A percentile compares a stretch with the other conserved stretches of the same genome.
These are phyloP conservation scores for Hippocampus guttulatus DNA, from an alignment of 2,113 vertebrate species.

Conservation along the genomic window DNA sequence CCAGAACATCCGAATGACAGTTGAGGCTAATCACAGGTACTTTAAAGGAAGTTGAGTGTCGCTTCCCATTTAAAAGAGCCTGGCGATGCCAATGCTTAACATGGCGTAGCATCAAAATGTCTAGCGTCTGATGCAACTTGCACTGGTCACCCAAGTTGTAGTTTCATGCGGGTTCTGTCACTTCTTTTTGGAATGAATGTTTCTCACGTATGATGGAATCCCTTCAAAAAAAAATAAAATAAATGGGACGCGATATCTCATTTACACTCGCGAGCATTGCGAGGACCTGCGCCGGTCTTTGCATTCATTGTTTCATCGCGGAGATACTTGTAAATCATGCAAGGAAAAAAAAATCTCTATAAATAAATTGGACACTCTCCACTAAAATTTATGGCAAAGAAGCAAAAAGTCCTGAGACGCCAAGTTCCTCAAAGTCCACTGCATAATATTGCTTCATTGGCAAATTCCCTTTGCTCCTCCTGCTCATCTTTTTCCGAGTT, in stretches of 20 bases:
- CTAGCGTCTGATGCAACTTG: no score
- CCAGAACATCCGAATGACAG: no score
- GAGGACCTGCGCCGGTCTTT: background rate
- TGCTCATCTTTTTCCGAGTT: slow-evolving; percentile 2
- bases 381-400: background rate
- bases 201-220: background rate
- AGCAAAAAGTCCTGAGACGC: slow-evolving; percentile 4
- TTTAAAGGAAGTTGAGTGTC: no score
- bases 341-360: background rate
- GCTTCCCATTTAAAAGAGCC: no score
- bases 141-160: no score
- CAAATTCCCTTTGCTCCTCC: slow-evolving; percentile 1
- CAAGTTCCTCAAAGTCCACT: slow-evolving; percentile 6
- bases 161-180: no score
- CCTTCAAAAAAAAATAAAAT: no score
- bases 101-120: no score
- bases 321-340: background rate
- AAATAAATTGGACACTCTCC: background rate
- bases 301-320: background rate
- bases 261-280: background rate
- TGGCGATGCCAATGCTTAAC: no score
- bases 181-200: no score
- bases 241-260: background rate
- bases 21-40: no score
- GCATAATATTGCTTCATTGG: background rate